Evolutionary conservation across 2,113 vertebrate genomes (phyloP).

Genomic region (Microtus richardsoni): DNA sequence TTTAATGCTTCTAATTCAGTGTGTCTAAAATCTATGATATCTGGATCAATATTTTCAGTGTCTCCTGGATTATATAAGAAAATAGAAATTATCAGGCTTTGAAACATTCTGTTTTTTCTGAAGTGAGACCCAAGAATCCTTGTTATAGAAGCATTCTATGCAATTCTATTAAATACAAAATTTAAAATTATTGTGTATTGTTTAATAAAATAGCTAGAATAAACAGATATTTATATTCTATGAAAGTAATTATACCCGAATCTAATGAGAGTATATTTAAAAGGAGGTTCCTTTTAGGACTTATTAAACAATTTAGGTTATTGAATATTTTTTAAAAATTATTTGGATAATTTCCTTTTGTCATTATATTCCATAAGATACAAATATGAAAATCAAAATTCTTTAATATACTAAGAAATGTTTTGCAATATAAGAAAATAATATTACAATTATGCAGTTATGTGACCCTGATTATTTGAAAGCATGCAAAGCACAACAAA

Average conservation of each 20-base stretch:
- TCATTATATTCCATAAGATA: not conserved
- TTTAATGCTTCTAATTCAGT: not conserved
- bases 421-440: not conserved
- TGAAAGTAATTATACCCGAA: not conserved
- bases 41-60: not conserved
- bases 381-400: not conserved
- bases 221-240: no score
- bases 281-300: not conserved
- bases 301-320: not conserved
- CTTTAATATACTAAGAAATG: conserved; percentile 13
- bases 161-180: not conserved
- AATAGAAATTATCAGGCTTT: not conserved
- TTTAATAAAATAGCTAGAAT: not conserved
- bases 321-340: not conserved
- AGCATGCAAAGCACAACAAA: not conserved
- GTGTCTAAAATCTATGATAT: not conserved
- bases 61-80: not conserved
- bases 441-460: not conserved
- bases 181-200: not conserved
- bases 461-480: not conserved
- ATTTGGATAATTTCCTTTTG: not conserved
- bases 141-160: not conserved
- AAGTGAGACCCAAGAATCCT: not conserved
- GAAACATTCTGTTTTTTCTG: not conserved
- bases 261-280: not conserved